These are phyloP conservation scores for Mallotus villosus DNA, from an alignment of 2,797 vertebrate species.

Conservation along the genomic window DNA sequence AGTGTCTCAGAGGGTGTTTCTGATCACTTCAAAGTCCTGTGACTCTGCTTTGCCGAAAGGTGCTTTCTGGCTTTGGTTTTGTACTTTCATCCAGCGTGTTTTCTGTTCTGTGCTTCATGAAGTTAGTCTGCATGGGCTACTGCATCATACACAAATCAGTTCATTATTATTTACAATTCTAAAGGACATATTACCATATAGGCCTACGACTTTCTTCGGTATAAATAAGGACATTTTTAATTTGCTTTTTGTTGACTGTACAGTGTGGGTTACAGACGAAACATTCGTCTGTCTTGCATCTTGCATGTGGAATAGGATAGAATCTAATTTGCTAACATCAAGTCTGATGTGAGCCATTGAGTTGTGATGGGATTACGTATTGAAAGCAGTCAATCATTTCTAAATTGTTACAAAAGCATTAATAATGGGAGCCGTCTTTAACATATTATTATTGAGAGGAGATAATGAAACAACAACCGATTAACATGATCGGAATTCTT, in stretches of 20 bases:
- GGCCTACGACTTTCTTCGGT: too few relatives aligned
- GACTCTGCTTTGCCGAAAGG: conserved; percentile 67
- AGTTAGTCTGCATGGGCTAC: conserved; percentile 36
- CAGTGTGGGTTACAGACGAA: neutral
- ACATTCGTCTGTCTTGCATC: conserved; percentile 17
- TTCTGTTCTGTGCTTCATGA: conserved; percentile 52
- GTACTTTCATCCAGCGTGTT: conserved; percentile 55
- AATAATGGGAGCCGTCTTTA: too few relatives aligned
- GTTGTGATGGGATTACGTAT: too few relatives aligned
- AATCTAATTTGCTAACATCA: too few relatives aligned
- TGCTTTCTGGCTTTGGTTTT: conserved; percentile 63
- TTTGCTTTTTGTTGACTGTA: too few relatives aligned
- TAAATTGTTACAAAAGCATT: too few relatives aligned
- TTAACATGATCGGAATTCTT: too few relatives aligned
- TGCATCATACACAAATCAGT: conserved; percentile 55
- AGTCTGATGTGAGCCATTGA: too few relatives aligned
- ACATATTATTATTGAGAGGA: too few relatives aligned
- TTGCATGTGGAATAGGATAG: neutral
- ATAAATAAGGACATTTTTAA: neutral
- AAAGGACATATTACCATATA: conserved; percentile 33
- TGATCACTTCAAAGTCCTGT: conserved; percentile 73
- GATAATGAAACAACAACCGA: too few relatives aligned
- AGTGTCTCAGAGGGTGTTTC: conserved; percentile 67
- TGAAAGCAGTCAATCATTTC: too few relatives aligned
- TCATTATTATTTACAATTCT: conserved; percentile 45